These are phyloP conservation scores for Heliothis subflexa DNA, from an alignment of 1,140 invertebrate genomes.

Conservation along the genomic window DNA sequence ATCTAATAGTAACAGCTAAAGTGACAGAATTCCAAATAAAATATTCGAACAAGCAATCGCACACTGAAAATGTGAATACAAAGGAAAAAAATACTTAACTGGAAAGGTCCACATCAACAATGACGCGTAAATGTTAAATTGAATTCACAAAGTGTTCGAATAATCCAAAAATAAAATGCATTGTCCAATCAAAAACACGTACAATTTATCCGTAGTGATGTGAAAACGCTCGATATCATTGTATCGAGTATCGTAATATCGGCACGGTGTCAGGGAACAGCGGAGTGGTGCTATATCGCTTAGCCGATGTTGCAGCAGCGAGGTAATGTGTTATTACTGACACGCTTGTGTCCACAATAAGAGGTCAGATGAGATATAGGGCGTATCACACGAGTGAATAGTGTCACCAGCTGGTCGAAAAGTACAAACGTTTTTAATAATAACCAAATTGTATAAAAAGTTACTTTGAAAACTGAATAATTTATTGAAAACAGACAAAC, in stretches of 20 bases:
- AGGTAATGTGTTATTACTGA: not conserved
- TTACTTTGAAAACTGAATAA: too few species aligned
- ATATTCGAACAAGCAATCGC: too few species aligned
- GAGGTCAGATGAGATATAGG: conserved; percentile 12
- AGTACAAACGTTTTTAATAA: too few species aligned
- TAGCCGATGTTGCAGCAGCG: not conserved
- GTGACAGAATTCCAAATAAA: too few species aligned
- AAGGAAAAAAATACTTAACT: too few species aligned
- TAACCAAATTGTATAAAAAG: too few species aligned
- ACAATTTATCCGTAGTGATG: too few species aligned
- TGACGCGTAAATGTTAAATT: too few species aligned
- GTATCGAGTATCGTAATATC: not conserved
- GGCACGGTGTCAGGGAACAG: not conserved
- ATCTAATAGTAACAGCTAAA: too few species aligned
- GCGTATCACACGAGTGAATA: not conserved
- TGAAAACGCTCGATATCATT: not conserved
- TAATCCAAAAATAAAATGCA: not conserved
- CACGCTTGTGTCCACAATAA: conserved; percentile 9
- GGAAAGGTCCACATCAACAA: too few species aligned
- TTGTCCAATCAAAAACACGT: not conserved
- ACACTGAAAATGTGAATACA: too few species aligned
- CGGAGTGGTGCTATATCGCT: not conserved
- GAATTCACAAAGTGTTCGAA: not conserved
- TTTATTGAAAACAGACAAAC: too few species aligned
- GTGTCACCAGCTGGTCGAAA: not conserved